A percentile compares a stretch with the other conserved stretches of the same genome.
Evolutionary conservation across 2,113 vertebrate genomes (phyloP).

Genomic region (Rhynchomys soricoides): DNA sequence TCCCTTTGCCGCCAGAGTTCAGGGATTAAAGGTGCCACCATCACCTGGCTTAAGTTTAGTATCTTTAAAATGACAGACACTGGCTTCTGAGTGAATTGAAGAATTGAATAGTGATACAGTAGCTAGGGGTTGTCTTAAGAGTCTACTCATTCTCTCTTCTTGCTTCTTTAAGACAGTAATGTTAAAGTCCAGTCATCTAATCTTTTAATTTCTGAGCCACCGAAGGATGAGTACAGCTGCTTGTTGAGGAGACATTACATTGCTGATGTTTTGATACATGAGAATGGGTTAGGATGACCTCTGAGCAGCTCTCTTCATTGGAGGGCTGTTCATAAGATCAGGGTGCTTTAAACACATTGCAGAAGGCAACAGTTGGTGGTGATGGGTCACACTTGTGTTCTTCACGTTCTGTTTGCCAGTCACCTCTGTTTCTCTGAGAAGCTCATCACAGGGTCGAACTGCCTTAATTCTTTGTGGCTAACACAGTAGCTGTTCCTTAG

Average conservation of each 20-base stretch:
- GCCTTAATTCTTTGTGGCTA: neutral
- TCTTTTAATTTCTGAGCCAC: neutral
- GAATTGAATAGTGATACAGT: neutral
- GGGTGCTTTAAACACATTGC: neutral
- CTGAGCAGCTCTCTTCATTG: neutral
- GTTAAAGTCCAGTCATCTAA: neutral
- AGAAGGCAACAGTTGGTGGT: neutral
- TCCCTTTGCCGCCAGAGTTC: neutral
- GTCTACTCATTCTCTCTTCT: neutral
- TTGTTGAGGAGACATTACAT: neutral
- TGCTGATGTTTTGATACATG: neutral
- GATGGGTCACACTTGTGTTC: neutral
- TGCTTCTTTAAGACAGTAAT: neutral
- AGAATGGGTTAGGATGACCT: slow-evolving; percentile 40
- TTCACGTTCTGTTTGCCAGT: neutral
- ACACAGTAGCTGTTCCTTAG: neutral
- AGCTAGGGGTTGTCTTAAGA: neutral
- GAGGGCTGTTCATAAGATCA: too few relatives aligned
- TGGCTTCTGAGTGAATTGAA: neutral
- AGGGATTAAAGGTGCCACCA: neutral
- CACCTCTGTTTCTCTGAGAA: neutral
- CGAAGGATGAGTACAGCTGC: neutral
- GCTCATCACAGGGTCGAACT: neutral
- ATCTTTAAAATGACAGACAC: slow-evolving; percentile 49
- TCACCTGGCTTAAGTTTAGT: slow-evolving; percentile 12